A percentile compares a stretch with the other conserved stretches of the same genome.
phyloP scores from a whole-genome alignment of 1,140 invertebrate species.

The Protaetia brevitarsis region DNA sequence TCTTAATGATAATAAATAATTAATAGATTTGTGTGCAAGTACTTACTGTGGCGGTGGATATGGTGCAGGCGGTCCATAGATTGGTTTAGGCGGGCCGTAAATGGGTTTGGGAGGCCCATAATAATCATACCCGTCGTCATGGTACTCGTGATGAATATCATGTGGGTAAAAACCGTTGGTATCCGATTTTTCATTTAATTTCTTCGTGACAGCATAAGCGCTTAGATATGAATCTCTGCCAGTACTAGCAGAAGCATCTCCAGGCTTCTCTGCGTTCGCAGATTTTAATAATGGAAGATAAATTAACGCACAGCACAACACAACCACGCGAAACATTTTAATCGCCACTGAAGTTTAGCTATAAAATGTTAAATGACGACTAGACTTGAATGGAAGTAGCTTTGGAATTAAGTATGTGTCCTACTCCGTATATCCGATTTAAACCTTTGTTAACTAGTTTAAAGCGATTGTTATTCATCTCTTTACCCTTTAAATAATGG shows the following conservation, averaged over 20 bases:
- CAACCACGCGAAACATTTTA: neutral
- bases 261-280: neutral
- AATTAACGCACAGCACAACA: neutral
- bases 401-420: conserved; percentile 10
- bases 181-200: conserved; percentile 25
- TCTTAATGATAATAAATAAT: conserved; percentile 14
- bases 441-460: conserved; percentile 10
- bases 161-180: conserved; percentile 19
- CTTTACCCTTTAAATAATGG: conserved; percentile 9
- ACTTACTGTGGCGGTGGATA: conserved; percentile 54
- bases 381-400: neutral
- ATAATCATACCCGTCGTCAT: neutral
- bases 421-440: neutral
- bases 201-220: conserved; percentile 23
- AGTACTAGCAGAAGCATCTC: neutral
- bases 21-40: conserved; percentile 40
- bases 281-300: neutral
- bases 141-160: conserved; percentile 8
- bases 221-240: conserved; percentile 26
- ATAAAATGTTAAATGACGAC: neutral
- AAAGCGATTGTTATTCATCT: neutral
- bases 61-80: conserved; percentile 50
- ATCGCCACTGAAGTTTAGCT: neutral
- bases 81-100: conserved; percentile 40
- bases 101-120: conserved; percentile 33